phyloP scores from a whole-genome alignment of 92 coral and sea anemone species.

The Parazoanthus atlanticus region DNA sequence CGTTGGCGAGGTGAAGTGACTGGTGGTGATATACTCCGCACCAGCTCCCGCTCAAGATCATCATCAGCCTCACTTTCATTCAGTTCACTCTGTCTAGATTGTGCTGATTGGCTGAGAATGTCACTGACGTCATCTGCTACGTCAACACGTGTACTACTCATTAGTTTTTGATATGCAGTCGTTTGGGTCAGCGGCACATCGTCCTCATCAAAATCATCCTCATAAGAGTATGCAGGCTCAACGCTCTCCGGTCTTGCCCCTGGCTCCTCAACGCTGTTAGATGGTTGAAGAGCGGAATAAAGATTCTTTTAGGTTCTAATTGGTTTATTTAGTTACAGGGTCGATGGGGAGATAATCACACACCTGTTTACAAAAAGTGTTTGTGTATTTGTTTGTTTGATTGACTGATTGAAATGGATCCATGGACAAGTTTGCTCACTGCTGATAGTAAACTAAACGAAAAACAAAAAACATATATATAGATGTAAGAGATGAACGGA shows the following conservation, averaged over 20 bases:
- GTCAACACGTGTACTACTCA: constrained; percentile 85
- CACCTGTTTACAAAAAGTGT: no score
- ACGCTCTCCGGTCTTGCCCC: constrained; percentile 29
- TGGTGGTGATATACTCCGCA: constrained; percentile 81
- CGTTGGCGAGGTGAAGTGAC: constrained; percentile 77
- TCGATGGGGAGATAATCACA: no score
- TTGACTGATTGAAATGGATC: no score
- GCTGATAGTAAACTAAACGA: no score
- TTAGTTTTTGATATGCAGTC: constrained; percentile 87
- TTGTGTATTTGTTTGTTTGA: neutral
- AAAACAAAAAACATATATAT: no score
- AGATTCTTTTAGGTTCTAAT: no score
- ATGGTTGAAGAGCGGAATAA: neutral
- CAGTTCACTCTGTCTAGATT: constrained; percentile 43
- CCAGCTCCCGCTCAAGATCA: constrained; percentile 80
- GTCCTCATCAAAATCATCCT: constrained; percentile 91
- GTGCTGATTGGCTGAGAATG: constrained; percentile 57
- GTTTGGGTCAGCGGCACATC: constrained; percentile 89
- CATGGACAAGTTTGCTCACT: no score
- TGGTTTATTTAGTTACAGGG: no score
- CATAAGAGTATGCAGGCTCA: constrained; percentile 73
- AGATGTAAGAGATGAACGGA: no score
- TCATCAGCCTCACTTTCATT: constrained; percentile 79
- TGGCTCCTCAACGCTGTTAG: constrained; percentile 43
- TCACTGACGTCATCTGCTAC: constrained; percentile 73